Evolutionary conservation across 2,888 invertebrate genomes (phyloP).

Genomic region (Neoascia interrupta): DNA sequence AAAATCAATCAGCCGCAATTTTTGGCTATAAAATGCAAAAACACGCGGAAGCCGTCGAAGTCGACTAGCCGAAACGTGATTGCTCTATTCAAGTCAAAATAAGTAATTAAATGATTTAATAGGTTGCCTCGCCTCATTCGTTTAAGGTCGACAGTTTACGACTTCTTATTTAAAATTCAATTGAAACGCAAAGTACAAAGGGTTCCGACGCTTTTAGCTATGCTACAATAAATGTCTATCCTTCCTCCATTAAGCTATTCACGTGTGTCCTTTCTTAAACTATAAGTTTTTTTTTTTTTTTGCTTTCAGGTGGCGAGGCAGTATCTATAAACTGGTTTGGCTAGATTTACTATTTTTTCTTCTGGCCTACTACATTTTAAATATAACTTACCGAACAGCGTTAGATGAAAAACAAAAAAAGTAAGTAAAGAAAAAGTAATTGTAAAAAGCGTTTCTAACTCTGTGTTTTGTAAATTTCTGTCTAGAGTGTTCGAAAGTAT

Average conservation of each 20-base stretch:
- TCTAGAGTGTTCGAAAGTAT: constrained; percentile 89
- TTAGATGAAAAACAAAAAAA: constrained; percentile 85
- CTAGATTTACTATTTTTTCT: constrained; percentile 91
- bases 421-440: constrained; percentile 80
- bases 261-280: background rate
- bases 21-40: background rate
- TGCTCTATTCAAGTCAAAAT: background rate
- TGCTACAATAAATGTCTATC: too few species aligned
- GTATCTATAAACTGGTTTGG: constrained; percentile 97
- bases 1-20: background rate
- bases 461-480: constrained; percentile 58
- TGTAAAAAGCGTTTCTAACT: constrained; percentile 37
- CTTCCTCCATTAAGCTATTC: background rate
- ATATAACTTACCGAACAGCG: constrained; percentile 87
- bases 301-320: constrained; percentile 92
- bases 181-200: too few species aligned
- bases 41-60: background rate
- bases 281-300: constrained; percentile 75
- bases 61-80: background rate
- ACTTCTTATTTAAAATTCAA: too few species aligned
- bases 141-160: too few species aligned
- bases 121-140: constrained; percentile 28
- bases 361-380: constrained; percentile 88
- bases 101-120: constrained; percentile 11
- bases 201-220: too few species aligned